Evolutionary conservation across 2,797 vertebrate genomes (phyloP), one percentile per base, ranked within the genome.

Genomic region (Petrocephalus sullivani): DNA sequence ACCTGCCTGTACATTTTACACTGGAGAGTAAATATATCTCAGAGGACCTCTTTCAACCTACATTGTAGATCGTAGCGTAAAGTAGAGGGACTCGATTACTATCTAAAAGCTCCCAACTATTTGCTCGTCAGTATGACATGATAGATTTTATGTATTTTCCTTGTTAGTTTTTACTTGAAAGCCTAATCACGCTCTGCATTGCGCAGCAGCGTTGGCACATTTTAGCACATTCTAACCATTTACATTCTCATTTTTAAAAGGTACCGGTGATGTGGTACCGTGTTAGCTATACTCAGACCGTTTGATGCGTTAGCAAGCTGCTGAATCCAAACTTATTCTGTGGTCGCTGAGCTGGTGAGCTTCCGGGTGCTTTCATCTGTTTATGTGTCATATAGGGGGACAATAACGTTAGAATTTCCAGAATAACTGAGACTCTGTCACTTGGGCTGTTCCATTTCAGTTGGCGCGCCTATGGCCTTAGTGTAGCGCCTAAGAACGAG

Each of bases 11-110:
- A 92, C 91, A 90, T 89, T 91, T 93, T 91, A 91, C 28, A 86
- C 92, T 89, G 89, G 83, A 89, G 91, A 93, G 90, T 91, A 87
- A 89, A 91, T 92, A 91, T 90, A 95, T 96, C 95, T 95, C 81
- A 28, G 16, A 89, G 92, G 89, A 88, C 93, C 90, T 91, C 90
- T 93, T 93, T 91, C 89, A 89, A 86, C 90, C 89, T 91, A 89
- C 90, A 86, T 51, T 82, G 87, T 67, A 89, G 46, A 54, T 60
- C 86, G 61, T 90, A 91, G 90, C 91, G 19, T 2, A 49, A 49
- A 49, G 16, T 6, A 81, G 41, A n/a, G 37, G 37, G 75, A 46
- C 41, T 49, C 8, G 28, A 71, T 81, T 81, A 46, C 41, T 81
- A 49, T 81, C 41, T 81, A 37, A 71, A 71, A 71, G 6, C 71